These are phyloP conservation scores for Drosophila parvula DNA, from an alignment of 1,140 invertebrate species.

Conservation along the genomic window DNA sequence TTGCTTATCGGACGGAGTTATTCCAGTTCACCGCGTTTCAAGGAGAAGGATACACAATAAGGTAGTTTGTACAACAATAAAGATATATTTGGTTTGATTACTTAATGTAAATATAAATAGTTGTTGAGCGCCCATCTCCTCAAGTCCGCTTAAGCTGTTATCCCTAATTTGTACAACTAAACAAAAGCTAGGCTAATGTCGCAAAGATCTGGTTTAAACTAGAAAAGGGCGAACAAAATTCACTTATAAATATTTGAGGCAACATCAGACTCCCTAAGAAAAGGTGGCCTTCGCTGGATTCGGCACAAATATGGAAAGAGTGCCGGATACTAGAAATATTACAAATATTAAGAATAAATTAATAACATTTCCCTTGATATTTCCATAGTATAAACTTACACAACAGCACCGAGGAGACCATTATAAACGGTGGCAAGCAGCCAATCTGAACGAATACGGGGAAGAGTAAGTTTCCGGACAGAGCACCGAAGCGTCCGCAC, in stretches of 20 bases:
- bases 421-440: slow-evolving; percentile 78
- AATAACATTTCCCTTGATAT: background rate
- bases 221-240: background rate
- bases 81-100: slow-evolving; percentile 33
- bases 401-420: slow-evolving; percentile 71
- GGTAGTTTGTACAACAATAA: slow-evolving; percentile 4
- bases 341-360: background rate
- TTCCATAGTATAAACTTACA: slow-evolving; percentile 43
- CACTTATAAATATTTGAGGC: background rate
- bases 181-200: slow-evolving; percentile 22
- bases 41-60: background rate
- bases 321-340: slow-evolving; percentile 49
- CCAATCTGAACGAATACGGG: slow-evolving; percentile 74
- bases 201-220: slow-evolving; percentile 15
- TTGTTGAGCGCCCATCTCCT: background rate
- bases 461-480: slow-evolving; percentile 79
- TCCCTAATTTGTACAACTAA: slow-evolving; percentile 33
- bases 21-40: background rate
- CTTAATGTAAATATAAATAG: slow-evolving; percentile 38
- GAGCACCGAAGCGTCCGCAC: slow-evolving; percentile 76
- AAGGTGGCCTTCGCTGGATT: slow-evolving; percentile 66
- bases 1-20: slow-evolving; percentile 2
- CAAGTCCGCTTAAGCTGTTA: background rate
- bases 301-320: slow-evolving; percentile 61
- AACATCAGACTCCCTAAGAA: slow-evolving; percentile 18